Evolutionary conservation across 2,888 invertebrate genomes (phyloP).

Genomic region (Selenia dentaria): DNA sequence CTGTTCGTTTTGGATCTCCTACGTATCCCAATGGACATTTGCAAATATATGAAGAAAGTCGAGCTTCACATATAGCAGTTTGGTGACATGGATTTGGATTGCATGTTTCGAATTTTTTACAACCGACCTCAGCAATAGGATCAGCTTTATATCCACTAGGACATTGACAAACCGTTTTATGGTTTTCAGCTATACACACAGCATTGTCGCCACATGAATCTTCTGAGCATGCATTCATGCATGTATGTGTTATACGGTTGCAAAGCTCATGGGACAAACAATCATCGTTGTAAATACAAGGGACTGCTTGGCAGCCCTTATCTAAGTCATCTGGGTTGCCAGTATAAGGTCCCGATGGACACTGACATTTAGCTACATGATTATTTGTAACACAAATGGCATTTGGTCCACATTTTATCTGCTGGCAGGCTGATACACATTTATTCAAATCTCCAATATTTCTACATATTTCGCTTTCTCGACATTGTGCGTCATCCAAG

Average conservation of each 20-base stretch:
- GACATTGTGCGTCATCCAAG: slow-evolving; percentile 91
- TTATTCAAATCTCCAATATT: slow-evolving; percentile 84
- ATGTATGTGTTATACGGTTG: slow-evolving; percentile 92
- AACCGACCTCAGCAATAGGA: slow-evolving; percentile 93
- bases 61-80: slow-evolving; percentile 90
- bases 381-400: slow-evolving; percentile 95
- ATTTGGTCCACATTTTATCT: slow-evolving; percentile 91
- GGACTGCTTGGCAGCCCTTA: slow-evolving; percentile 91
- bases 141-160: slow-evolving; percentile 92
- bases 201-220: slow-evolving; percentile 94
- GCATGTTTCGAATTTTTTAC: slow-evolving; percentile 89
- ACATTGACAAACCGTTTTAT: slow-evolving; percentile 93
- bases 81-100: slow-evolving; percentile 92
- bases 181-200: slow-evolving; percentile 94
- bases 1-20: slow-evolving; percentile 90
- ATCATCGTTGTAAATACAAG: slow-evolving; percentile 94
- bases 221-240: slow-evolving; percentile 91
- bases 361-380: slow-evolving; percentile 95
- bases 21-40: slow-evolving; percentile 90
- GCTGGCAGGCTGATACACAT: slow-evolving; percentile 92
- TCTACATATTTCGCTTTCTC: slow-evolving; percentile 92
- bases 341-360: slow-evolving; percentile 93
- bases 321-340: slow-evolving; percentile 93
- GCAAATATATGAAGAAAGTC: slow-evolving; percentile 88
- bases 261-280: slow-evolving; percentile 92